These are phyloP conservation scores for Pimpla rufipes DNA, from an alignment of 2,888 invertebrate genomes.

Conservation along the genomic window DNA sequence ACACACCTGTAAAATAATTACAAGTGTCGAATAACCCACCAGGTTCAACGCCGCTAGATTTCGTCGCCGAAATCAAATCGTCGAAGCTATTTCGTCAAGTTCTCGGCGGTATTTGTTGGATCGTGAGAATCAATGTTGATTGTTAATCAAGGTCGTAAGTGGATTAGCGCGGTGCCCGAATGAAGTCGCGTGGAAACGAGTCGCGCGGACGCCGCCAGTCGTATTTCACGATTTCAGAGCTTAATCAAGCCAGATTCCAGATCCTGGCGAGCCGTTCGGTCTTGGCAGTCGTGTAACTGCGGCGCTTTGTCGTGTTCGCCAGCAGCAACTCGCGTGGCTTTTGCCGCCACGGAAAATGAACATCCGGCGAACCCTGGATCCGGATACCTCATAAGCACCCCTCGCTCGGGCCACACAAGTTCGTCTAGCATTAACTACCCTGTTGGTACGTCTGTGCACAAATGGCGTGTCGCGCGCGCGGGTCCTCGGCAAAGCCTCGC, in stretches of 20 bases:
- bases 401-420: background rate
- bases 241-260: slow-evolving; percentile 19
- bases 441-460: background rate
- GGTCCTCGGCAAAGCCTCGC: too few species aligned
- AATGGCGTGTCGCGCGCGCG: background rate
- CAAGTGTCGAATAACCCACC: too few species aligned
- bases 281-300: background rate
- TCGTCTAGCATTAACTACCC: background rate
- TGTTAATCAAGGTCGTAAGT: slow-evolving; percentile 7
- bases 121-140: background rate
- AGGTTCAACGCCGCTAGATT: too few species aligned
- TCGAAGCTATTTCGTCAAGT: too few species aligned
- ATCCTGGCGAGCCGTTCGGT: background rate
- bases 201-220: background rate
- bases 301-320: background rate
- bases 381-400: background rate
- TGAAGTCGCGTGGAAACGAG: background rate
- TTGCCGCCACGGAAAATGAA: slow-evolving; percentile 10
- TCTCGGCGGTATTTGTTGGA: too few species aligned
- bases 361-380: slow-evolving; percentile 16
- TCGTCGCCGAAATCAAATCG: too few species aligned
- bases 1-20: too few species aligned
- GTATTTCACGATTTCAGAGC: slow-evolving; percentile 33
- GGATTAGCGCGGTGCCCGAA: background rate
- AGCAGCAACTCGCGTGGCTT: background rate